These are phyloP conservation scores for Hybos culiciformis DNA, from an alignment of 2,888 invertebrate species.

Conservation along the genomic window DNA sequence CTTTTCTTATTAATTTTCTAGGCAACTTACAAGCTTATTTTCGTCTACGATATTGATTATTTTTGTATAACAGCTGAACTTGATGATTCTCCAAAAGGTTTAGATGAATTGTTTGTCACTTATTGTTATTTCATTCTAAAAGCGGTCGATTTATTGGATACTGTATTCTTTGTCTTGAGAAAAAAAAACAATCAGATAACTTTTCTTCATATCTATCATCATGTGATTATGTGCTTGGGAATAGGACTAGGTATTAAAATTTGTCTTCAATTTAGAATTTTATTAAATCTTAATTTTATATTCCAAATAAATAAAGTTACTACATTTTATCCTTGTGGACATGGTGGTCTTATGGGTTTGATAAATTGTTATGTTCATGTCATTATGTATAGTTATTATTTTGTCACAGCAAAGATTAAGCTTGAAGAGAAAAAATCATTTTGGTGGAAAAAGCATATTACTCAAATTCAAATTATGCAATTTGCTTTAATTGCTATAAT, in stretches of 20 bases:
- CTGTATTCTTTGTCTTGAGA: conserved; percentile 50
- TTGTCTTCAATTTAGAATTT: too few species aligned
- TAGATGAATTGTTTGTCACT: background rate
- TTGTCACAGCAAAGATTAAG: conserved; percentile 50
- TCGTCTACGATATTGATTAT: background rate
- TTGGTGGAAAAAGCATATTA: conserved; percentile 71
- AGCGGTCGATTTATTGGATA: conserved; percentile 48
- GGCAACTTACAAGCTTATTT: too few species aligned
- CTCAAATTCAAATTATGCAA: conserved; percentile 63
- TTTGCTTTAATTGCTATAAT: conserved; percentile 43
- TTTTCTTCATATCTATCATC: conserved; percentile 56
- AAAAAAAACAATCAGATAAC: conserved; percentile 53
- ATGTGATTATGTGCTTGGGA: conserved; percentile 51
- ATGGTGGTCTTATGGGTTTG: conserved; percentile 47
- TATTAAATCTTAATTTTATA: too few species aligned
- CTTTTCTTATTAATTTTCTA: too few species aligned
- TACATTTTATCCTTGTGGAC: conserved; percentile 49
- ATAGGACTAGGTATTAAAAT: too few species aligned
- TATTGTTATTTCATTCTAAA: conserved; percentile 51
- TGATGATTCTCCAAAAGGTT: background rate
- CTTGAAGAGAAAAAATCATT: conserved; percentile 52
- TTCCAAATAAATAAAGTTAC: too few species aligned
- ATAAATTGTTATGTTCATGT: conserved; percentile 61
- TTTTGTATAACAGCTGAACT: background rate
- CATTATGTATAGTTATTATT: conserved; percentile 68